Base-by-base conservation (phyloP, 2,888 invertebrate genomes). In the Napeogenes inachia region DNA sequence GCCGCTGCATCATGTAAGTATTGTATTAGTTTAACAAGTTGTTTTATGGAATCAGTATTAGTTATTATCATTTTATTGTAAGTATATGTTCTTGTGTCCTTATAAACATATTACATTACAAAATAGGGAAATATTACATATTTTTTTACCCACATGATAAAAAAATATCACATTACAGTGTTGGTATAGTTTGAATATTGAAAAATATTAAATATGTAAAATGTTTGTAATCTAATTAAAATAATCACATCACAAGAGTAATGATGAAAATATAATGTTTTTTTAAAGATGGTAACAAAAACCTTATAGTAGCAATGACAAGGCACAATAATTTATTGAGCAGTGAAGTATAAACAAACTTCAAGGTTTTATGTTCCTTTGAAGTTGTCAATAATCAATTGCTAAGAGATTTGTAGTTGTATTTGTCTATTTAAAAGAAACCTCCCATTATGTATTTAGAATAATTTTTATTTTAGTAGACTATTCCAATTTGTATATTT, bases 1-100 rank as follows among this genome's bases (percentile, higher is more conserved):
- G 53, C 33, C 54, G 45, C 59, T 32, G 53, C 59, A 59, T 45
- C 58, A 58, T 53, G 65, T 65, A 60, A 65, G 65, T 65, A 65
- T 42, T 46, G 65, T 60, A 65, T 65, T 62, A 58, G 45, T 35
- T 59, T 38, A 54, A 53, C 35, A 35, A 10, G 8, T 13, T 12
- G 12, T 45, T 59, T 30, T 50, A 30, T 30, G 50, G 50, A 30
- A 12, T 10, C 50, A 30, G 4, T 50, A 30, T 50, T 50, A 30
- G 8, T 42, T 35, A 50, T 53, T 57, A 35, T 45, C 33, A 32
- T 13, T 46, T 13, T 32, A 56, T 56, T 42, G 54, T 56, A 58
- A 42, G 21, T 54, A 42, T 30, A 30, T 42, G 12, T 42, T 42
- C 10, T 42, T 42, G 2, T 35, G 6, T 6, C 35, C 10, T 42